Conservation (phyloP, 37 sponge, comb jelly and placozoan genomes). For the Geodia barretti region DNA sequence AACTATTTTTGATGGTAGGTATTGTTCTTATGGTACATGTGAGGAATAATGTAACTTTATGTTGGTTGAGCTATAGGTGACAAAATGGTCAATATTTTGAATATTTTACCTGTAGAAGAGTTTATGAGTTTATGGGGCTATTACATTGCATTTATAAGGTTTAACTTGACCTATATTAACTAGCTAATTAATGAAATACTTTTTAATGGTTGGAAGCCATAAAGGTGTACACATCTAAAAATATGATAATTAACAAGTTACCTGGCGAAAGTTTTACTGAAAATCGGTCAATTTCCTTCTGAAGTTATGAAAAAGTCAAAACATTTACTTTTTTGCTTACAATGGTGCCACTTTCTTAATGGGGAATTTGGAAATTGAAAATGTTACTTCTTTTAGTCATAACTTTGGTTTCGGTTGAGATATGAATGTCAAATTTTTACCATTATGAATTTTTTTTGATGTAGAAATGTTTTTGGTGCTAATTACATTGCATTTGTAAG, state of each 20-base stretch:
- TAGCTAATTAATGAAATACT: too few relatives aligned
- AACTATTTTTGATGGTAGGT: too few relatives aligned
- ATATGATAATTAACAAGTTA: too few relatives aligned
- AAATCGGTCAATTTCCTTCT: neutral
- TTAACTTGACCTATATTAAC: too few relatives aligned
- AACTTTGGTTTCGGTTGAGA: conserved; percentile 1
- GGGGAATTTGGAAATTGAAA: neutral
- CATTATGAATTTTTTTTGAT: neutral
- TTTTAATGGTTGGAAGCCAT: neutral
- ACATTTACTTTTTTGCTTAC: neutral
- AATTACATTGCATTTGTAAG: neutral
- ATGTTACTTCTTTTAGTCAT: neutral
- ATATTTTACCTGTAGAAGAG: too few relatives aligned
- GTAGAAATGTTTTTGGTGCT: neutral
- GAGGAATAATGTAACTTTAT: too few relatives aligned
- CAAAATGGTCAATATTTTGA: too few relatives aligned
- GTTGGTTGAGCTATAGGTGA: too few relatives aligned
- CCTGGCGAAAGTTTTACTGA: neutral
- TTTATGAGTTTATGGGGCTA: too few relatives aligned
- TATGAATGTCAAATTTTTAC: conserved; percentile 4
- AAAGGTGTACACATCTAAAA: too few relatives aligned
- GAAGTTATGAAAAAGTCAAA: neutral
- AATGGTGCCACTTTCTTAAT: neutral
- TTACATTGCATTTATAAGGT: too few relatives aligned
- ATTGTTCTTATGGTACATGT: too few relatives aligned